Evolutionary conservation across 2,888 invertebrate species (phyloP).

Genomic region (Caenorhabditis sp.): DNA sequence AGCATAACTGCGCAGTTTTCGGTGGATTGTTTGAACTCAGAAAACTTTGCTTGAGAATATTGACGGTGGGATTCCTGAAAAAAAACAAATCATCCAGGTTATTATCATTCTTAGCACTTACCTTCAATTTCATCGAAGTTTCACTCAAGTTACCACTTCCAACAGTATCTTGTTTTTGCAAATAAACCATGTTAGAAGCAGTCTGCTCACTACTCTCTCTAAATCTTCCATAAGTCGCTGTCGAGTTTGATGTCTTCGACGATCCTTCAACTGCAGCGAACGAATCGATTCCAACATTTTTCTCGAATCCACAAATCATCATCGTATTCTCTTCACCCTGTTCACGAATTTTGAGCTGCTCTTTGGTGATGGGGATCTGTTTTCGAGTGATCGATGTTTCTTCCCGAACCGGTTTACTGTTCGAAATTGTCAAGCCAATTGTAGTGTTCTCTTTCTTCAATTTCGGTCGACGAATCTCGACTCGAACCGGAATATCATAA

Average conservation of each 20-base stretch:
- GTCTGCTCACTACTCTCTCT: conserved; percentile 47
- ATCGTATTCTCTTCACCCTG: conserved; percentile 53
- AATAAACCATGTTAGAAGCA: conserved; percentile 47
- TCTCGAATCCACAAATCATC: conserved; percentile 59
- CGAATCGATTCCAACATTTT: conserved; percentile 20
- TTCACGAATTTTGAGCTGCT: conserved; percentile 41
- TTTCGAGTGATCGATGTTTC: conserved; percentile 18
- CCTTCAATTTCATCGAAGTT: conserved; percentile 29
- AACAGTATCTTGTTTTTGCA: conserved; percentile 49
- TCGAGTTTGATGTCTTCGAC: conserved; percentile 36
- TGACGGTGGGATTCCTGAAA: conserved; percentile 35
- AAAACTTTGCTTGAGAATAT: conserved; percentile 38
- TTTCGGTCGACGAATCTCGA: conserved; percentile 34
- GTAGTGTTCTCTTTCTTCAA: conserved; percentile 45
- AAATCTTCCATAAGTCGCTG: conserved; percentile 31
- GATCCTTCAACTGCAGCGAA: conserved; percentile 37
- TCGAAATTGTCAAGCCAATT: conserved; percentile 36
- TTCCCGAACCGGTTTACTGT: conserved; percentile 39
- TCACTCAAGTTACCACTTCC: conserved; percentile 25
- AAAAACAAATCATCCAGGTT: too few relatives aligned
- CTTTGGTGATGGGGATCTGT: conserved; percentile 22
- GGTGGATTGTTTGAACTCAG: conserved; percentile 56
- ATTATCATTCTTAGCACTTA: too few relatives aligned
- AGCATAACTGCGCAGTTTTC: conserved; percentile 67
- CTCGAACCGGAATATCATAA: conserved; percentile 25